These are phyloP conservation scores for Umimayanthus kanabou DNA, from an alignment of 92 coral and sea anemone species.

Conservation along the genomic window DNA sequence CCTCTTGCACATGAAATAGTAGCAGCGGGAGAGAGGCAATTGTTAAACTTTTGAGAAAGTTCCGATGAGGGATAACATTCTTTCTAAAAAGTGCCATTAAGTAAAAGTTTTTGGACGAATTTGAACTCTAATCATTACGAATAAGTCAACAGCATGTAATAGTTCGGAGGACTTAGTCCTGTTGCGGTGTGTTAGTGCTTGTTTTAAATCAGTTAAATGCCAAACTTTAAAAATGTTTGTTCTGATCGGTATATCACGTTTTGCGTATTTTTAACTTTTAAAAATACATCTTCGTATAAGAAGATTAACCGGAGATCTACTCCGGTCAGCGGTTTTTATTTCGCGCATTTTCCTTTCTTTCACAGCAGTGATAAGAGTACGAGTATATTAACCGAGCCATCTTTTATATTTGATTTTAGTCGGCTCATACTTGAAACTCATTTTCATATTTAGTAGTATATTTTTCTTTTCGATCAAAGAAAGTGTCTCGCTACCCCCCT, in stretches of 20 bases:
- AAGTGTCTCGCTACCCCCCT: no score
- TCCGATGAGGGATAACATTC: neutral
- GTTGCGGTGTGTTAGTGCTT: neutral
- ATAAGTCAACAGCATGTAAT: neutral
- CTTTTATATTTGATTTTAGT: neutral
- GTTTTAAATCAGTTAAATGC: neutral
- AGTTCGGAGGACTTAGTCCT: neutral
- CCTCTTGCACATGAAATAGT: slow-evolving; percentile 1
- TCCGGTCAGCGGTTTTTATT: neutral
- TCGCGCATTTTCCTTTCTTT: neutral
- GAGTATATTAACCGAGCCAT: neutral
- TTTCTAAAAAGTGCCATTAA: neutral
- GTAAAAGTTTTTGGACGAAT: neutral
- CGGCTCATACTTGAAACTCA: neutral
- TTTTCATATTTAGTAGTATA: no score
- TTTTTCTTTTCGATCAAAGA: no score
- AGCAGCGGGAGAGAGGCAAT: slow-evolving; percentile 19
- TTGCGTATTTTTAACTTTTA: no score
- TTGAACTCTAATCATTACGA: neutral
- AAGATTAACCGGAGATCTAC: no score
- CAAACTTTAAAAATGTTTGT: neutral
- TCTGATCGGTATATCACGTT: neutral
- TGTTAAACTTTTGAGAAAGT: neutral
- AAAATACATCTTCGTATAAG: no score
- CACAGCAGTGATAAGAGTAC: no score